These are phyloP conservation scores for Falco peregrinus DNA, from an alignment of 2,797 vertebrate species.

Conservation along the genomic window DNA sequence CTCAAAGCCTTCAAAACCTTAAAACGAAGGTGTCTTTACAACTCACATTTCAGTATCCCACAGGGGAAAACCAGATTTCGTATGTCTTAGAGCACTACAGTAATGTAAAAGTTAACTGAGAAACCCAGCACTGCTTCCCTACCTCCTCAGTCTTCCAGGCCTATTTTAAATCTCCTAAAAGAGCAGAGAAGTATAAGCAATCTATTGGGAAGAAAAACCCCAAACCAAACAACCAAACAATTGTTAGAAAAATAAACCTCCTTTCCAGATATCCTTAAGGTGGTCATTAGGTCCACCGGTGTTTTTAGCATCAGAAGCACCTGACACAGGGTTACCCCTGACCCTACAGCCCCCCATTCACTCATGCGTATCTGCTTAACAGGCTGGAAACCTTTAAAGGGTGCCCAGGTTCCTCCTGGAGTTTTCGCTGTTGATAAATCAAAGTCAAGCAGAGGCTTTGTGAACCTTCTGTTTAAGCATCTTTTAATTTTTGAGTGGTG, in stretches of 20 bases:
- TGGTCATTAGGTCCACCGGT: not conserved
- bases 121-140: not conserved
- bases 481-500: not conserved
- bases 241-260: not conserved
- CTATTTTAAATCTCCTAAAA: not conserved
- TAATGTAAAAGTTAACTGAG: not conserved
- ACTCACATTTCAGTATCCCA: not conserved
- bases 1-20: not conserved
- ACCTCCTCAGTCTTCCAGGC: not conserved
- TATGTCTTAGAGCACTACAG: not conserved
- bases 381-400: not conserved
- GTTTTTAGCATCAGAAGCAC: not conserved
- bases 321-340: not conserved
- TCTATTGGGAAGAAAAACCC: not conserved
- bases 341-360: not conserved
- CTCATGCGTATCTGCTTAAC: not conserved
- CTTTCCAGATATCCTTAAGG: not conserved
- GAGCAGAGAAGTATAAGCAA: not conserved
- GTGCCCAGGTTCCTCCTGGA: not conserved
- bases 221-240: not conserved
- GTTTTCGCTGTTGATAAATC: not conserved
- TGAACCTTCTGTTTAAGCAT: not conserved
- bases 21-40: not conserved
- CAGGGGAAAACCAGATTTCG: not conserved
- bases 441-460: not conserved